Evolutionary conservation across 2,797 vertebrate species (phyloP), one percentile per base, ranked within the genome.

Genomic region (Gouania willdenowi): DNA sequence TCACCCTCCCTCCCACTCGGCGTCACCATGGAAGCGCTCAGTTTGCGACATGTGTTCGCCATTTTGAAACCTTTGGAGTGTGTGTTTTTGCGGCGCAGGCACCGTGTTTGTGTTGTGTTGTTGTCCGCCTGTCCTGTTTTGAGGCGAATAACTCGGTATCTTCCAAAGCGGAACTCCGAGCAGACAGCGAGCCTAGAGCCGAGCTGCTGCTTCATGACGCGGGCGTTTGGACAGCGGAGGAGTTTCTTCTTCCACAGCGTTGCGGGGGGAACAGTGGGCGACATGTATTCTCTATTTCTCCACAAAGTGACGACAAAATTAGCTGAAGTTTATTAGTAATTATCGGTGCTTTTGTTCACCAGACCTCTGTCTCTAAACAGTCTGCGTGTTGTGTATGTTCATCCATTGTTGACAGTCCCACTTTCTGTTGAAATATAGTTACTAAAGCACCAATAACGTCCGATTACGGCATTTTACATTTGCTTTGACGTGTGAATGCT

Each of bases 11-110:
- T 52, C 34, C 3, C 18, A 35, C 36, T 57, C 44, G 41, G n/a
- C 69, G 88, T 93, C 90, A 76, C 91, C 91, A 93, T 93, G 90
- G 92, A 85, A 92, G 88, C 92, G 58, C 51, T 89, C 75, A 35
- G 88, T 92, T 91, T 91, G 89, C 85, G 65, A 83, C 81, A 46
- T 66, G 65, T 62, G 72, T 82, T 75, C 89, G 88, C 91, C 92
- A 93, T 93, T 92, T 93, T 93, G 66, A 68, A 75, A 69, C 73
- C 65, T 67, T n/a, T n/a, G n/a, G n/a, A n/a, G n/a, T n/a, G n/a
- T n/a, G n/a, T n/a, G n/a, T n/a, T n/a, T n/a, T n/a, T n/a, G n/a
- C 28, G 29, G n/a, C n/a, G n/a, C n/a, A 11, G 30, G 20, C n/a
- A 33, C n/a, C n/a, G 40, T 24, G 26, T 26, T 33, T 23, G 33